Evolutionary conservation across 2,888 invertebrate species (phyloP).

Genomic region (Gerris lacustris): DNA sequence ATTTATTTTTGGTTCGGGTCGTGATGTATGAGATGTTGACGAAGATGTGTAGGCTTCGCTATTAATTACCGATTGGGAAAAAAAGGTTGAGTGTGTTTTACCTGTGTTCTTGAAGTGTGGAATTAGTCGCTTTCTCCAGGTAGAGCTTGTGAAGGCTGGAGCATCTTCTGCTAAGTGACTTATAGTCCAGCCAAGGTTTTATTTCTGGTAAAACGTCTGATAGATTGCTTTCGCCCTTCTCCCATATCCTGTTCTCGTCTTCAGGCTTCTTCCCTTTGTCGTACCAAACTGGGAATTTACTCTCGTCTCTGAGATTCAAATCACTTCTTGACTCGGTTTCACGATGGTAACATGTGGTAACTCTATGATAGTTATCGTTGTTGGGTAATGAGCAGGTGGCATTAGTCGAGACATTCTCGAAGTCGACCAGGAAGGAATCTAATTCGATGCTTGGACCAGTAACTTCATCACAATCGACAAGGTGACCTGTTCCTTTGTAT

Average conservation of each 20-base stretch:
- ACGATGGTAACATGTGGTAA: background rate
- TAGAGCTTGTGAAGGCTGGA: background rate
- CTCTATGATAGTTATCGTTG: background rate
- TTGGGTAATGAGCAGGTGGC: background rate
- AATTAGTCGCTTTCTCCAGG: background rate
- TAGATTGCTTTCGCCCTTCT: background rate
- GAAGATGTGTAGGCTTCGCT: too few species aligned
- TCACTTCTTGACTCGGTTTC: background rate
- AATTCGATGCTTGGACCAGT: background rate
- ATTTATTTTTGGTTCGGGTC: too few species aligned
- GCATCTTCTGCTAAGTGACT: background rate
- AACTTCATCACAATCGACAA: slow-evolving; percentile 54
- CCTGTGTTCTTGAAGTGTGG: background rate
- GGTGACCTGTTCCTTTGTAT: slow-evolving; percentile 46
- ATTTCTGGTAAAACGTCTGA: background rate
- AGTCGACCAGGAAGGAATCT: background rate
- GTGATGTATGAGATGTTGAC: too few species aligned
- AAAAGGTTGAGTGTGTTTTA: background rate
- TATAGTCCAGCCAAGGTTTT: background rate
- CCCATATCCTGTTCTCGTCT: too few species aligned
- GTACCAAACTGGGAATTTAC: background rate
- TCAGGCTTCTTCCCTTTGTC: too few species aligned
- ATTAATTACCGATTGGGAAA: too few species aligned
- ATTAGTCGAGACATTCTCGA: background rate
- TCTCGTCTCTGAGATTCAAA: background rate